Evolutionary conservation across 2,797 vertebrate genomes (phyloP), one percentile per base, ranked within the genome.

Genomic region (Glyptemys insculpta): DNA sequence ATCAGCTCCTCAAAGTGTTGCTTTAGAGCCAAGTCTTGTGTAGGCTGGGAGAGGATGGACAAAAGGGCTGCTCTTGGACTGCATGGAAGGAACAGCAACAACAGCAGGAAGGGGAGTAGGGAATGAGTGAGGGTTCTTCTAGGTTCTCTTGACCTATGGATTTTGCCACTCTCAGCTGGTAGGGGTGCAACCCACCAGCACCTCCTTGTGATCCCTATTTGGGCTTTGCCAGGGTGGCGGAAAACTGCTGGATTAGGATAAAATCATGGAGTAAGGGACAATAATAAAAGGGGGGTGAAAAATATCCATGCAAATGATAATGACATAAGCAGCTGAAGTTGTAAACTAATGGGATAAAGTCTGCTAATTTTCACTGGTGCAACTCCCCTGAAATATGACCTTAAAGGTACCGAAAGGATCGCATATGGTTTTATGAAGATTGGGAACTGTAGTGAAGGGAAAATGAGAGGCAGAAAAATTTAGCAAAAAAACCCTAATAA

Each of bases 151-250:
- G 95, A 95, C 74, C 79, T 31, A 86, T 54, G 91, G 86, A 92
- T 95, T 95, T 89, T 94, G 83, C 83, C 92, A 79, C 83, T 91
- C 85, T 91, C 85, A 89, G 3, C 59, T 95, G 91, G 93, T 89
- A 79, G 91, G 93, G 95, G 79, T 8, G 5, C 86, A 93, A 59
- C 86, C 81, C 93, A 85, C 79, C 49, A 95, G 72, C 74, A 85
- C 79, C 79, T 95, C 89, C 93, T 94, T 94, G 89, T 97, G 96
- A 96, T 93, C 88, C 91, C 94, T 88, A 95, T 96, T 87, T 34
- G 18, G 54, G 25, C 53, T 93, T 7, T 94, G 91, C 95, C 95
- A 95, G 81, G 87, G 95, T 93, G 86, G 72, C 74, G 86, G 86
- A 90, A 92, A 92, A 95, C 92, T 52, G 50, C 50, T 85, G 68